Evolutionary conservation across 2,888 invertebrate species (phyloP), one percentile per base, ranked within the genome.

Genomic region (Tuta absoluta): DNA sequence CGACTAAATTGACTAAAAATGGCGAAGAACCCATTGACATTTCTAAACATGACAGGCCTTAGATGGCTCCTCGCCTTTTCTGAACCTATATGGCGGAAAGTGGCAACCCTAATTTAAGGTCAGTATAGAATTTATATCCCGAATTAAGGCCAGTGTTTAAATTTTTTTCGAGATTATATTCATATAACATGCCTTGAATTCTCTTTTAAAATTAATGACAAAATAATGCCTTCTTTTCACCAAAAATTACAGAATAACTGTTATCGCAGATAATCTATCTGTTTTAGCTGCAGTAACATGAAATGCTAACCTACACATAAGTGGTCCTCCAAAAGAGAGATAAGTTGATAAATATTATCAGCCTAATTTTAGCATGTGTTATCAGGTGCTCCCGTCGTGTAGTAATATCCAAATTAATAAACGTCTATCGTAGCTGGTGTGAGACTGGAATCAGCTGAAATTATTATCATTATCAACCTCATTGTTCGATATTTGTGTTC

Each of bases 341-440:
- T 33, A 62, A 49, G 0, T 24, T 11, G 65, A 66, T 66, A 66
- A 51, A 63, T 11, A 17, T 61, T 63, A 66, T 66, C 65, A 45
- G 63, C 71, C 71, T 69, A 75, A 74, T 81, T 79, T 69, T 67
- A 71, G 71, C 14, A 66, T 67, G 69, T 63, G 69, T 69, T 74
- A 78, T 77, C 76, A 67, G 68, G 70, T 72, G 73, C 68, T 76
- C 69, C 67, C 68, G 67, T 72, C 71, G 67, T 72, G 71, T 70
- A 72, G 68, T 71, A 69, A 66, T 65, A 57, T 53, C 62, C 62
- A 61, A 66, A 64, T 63, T 66, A 65, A 64, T 65, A 67, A 69
- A 56, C 17, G 41, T 51, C 53, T 58, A 53, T 8, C 38, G 24
- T 64, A 56, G 64, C 56, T 57, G 21, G 17, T 53, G 21, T 21